phyloP scores from a whole-genome alignment of 2,888 invertebrate genomes.

The Drosophila borealis region DNA sequence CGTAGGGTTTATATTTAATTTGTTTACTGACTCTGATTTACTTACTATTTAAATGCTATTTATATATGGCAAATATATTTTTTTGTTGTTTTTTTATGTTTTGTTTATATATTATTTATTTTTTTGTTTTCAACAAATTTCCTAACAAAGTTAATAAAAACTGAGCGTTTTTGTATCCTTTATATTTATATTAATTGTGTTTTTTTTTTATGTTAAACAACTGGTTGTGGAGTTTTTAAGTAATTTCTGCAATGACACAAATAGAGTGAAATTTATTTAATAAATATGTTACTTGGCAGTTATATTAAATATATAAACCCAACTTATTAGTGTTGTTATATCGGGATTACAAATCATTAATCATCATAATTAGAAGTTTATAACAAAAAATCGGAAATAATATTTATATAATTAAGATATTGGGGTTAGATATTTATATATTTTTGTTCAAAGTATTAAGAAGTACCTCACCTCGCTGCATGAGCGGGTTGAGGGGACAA shows the following conservation, averaged over 20 bases:
- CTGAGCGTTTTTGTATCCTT: slow-evolving; percentile 33
- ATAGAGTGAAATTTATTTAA: neutral
- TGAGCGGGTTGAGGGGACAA: too few relatives aligned
- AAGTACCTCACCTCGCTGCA: too few relatives aligned
- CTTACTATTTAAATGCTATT: slow-evolving; percentile 60
- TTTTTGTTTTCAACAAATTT: slow-evolving; percentile 52
- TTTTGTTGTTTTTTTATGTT: slow-evolving; percentile 30
- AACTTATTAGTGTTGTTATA: neutral
- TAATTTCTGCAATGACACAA: slow-evolving; percentile 59
- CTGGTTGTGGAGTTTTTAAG: slow-evolving; percentile 23
- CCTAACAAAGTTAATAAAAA: slow-evolving; percentile 64
- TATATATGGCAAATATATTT: slow-evolving; percentile 54
- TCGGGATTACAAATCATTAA: too few relatives aligned
- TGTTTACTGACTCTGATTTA: slow-evolving; percentile 61
- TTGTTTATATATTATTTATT: slow-evolving; percentile 19
- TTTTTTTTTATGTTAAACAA: slow-evolving; percentile 32
- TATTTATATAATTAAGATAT: too few relatives aligned
- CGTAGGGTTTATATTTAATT: slow-evolving; percentile 49
- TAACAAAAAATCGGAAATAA: too few relatives aligned
- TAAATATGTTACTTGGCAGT: neutral
- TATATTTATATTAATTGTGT: slow-evolving; percentile 23
- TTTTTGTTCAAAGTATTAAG: too few relatives aligned
- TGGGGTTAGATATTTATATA: too few relatives aligned
- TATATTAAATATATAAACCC: neutral
- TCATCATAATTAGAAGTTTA: too few relatives aligned